These are phyloP conservation scores for Solen grandis DNA, from an alignment of 1,140 invertebrate species.

Conservation along the genomic window DNA sequence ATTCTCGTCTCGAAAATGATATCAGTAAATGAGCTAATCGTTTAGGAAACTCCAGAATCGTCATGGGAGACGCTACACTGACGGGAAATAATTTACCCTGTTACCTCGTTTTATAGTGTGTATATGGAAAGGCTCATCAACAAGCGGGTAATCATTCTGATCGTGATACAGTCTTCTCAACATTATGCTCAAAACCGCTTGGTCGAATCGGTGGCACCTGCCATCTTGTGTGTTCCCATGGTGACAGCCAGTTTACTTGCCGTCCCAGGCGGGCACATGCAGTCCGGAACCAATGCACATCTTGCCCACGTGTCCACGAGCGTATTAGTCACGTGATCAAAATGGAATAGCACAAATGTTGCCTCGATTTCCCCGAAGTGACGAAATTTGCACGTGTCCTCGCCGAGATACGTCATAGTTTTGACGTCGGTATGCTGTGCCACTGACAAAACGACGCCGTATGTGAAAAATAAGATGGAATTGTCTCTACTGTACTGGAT, in stretches of 20 bases:
- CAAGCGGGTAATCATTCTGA: constrained; percentile 45
- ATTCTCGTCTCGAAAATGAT: too few relatives aligned
- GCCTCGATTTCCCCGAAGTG: constrained; percentile 49
- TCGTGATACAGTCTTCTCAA: constrained; percentile 43
- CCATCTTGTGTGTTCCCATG: constrained; percentile 3
- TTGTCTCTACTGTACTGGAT: constrained; percentile 22
- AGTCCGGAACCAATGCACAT: constrained; percentile 27
- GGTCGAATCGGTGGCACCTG: constrained; percentile 49
- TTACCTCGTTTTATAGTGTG: constrained; percentile 32
- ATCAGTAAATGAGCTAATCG: too few relatives aligned
- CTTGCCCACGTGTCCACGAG: constrained; percentile 25
- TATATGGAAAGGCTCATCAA: constrained; percentile 28
- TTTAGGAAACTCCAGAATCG: too few relatives aligned
- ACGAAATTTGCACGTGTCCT: constrained; percentile 49
- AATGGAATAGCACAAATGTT: constrained; percentile 43
- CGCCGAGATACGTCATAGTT: constrained; percentile 34
- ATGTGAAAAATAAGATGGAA: constrained; percentile 25
- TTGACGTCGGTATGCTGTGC: constrained; percentile 40
- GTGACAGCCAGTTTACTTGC: constrained; percentile 12
- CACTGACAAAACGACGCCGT: constrained; percentile 1
- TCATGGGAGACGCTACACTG: neutral
- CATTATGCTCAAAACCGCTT: constrained; percentile 40
- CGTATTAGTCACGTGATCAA: constrained; percentile 19
- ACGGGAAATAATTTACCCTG: constrained; percentile 23
- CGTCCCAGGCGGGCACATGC: constrained; percentile 26